Conservation (phyloP, 2,888 invertebrate genomes). For the Coecobrya sp. region DNA sequence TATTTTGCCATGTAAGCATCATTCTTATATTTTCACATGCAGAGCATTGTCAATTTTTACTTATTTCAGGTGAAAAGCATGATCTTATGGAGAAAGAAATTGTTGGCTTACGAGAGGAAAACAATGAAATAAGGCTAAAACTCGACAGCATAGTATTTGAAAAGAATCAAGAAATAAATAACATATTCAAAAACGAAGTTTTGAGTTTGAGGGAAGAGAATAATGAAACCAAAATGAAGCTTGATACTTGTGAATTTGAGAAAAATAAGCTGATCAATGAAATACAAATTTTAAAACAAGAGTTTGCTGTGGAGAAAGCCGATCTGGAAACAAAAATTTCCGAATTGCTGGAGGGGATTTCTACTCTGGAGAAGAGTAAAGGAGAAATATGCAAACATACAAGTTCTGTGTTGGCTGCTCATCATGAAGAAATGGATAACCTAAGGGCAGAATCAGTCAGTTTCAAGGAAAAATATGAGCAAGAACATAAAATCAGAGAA, state of each 20-base stretch:
- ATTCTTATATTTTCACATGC: too few species aligned
- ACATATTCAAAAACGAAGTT: conserved; percentile 55
- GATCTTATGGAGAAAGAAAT: conserved; percentile 81
- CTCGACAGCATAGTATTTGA: conserved; percentile 12
- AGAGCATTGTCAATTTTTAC: too few species aligned
- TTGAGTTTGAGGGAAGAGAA: conserved; percentile 29
- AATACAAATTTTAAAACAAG: conserved; percentile 65
- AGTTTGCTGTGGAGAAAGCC: conserved; percentile 66
- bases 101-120: conserved; percentile 53
- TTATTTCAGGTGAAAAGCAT: conserved; percentile 72
- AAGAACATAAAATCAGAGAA: conserved; percentile 72
- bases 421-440: conserved; percentile 84
- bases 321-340: conserved; percentile 72
- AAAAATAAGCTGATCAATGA: conserved; percentile 59
- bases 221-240: conserved; percentile 36
- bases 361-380: conserved; percentile 75
- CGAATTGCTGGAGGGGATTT: conserved; percentile 74
- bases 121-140: conserved; percentile 45
- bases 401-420: conserved; percentile 77
- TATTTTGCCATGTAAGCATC: too few species aligned
- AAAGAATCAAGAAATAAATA: conserved; percentile 33
- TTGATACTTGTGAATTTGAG: conserved; percentile 22
- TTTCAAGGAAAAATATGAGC: conserved; percentile 76
- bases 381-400: conserved; percentile 82
- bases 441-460: conserved; percentile 74